Conservation (phyloP, 2,113 vertebrate genomes). For the Leucosticte australis region DNA sequence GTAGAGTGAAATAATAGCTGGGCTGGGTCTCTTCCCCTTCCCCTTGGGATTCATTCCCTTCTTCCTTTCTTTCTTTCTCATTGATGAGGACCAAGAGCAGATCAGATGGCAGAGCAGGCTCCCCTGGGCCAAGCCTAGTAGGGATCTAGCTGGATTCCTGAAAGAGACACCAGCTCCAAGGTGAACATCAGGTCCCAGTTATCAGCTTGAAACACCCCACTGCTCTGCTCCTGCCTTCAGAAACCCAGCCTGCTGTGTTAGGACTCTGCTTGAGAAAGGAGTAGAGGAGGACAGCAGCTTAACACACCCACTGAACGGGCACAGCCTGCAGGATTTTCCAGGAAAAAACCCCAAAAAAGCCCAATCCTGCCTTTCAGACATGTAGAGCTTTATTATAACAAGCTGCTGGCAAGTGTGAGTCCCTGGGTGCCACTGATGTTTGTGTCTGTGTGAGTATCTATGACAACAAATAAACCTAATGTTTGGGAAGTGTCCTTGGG, state of each 20-base stretch:
- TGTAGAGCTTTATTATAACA: background rate
- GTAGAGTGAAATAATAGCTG: background rate
- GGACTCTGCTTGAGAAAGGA: background rate
- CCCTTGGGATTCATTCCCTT: background rate
- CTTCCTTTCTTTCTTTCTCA: background rate
- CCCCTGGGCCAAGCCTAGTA: background rate
- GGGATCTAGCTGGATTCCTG: background rate
- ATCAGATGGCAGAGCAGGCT: background rate
- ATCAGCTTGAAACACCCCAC: background rate
- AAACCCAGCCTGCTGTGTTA: background rate
- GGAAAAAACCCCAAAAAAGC: background rate
- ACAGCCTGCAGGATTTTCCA: background rate
- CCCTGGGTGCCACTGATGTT: background rate
- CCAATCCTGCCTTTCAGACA: background rate
- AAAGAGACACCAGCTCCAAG: background rate
- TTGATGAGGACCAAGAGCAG: background rate
- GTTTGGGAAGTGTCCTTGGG: constrained; percentile 6
- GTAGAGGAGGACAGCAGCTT: background rate
- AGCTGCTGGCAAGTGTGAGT: background rate
- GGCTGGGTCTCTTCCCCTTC: background rate
- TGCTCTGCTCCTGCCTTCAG: background rate
- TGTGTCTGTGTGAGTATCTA: constrained; percentile 30
- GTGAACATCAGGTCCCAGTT: background rate
- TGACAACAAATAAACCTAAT: constrained; percentile 32
- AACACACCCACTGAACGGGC: background rate